phyloP scores from a whole-genome alignment of 2,888 invertebrate species.

The Pogonocherus hispidulus region DNA sequence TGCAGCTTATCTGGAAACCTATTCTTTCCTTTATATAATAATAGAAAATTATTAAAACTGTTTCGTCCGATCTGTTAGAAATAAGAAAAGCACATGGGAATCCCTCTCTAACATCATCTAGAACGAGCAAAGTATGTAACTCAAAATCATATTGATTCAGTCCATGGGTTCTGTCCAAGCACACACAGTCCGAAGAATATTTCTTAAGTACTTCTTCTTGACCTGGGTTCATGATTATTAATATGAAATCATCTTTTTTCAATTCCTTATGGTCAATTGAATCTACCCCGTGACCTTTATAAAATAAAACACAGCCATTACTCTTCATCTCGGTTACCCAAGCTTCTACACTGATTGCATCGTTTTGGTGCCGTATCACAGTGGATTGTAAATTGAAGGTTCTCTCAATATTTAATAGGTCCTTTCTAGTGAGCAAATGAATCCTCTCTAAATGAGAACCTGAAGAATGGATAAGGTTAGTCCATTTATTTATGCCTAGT shows the following conservation, averaged over 20 bases:
- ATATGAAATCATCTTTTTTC: conserved; percentile 48
- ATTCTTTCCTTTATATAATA: background rate
- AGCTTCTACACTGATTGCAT: conserved; percentile 35
- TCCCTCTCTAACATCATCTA: conserved; percentile 45
- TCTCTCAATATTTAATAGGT: conserved; percentile 43
- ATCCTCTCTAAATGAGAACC: conserved; percentile 32
- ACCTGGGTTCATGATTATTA: conserved; percentile 46
- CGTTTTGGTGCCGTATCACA: conserved; percentile 26
- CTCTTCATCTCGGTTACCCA: conserved; percentile 31
- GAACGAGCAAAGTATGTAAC: conserved; percentile 40
- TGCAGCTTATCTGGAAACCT: background rate
- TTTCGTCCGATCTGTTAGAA: conserved; percentile 38
- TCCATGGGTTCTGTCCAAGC: conserved; percentile 37
- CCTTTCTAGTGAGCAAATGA: conserved; percentile 41
- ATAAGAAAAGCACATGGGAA: conserved; percentile 47
- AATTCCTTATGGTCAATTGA: conserved; percentile 27
- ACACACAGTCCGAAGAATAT: conserved; percentile 38
- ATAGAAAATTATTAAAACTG: conserved; percentile 11
- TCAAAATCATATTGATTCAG: conserved; percentile 42
- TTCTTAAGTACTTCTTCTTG: conserved; percentile 38
- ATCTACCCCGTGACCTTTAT: conserved; percentile 13
- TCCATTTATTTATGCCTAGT: too few species aligned
- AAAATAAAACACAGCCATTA: conserved; percentile 18
- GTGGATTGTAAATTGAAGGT: conserved; percentile 16
- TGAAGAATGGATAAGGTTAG: too few species aligned